Evolutionary conservation across 2,888 invertebrate genomes (phyloP).

Genomic region (Lutraria lutraria): DNA sequence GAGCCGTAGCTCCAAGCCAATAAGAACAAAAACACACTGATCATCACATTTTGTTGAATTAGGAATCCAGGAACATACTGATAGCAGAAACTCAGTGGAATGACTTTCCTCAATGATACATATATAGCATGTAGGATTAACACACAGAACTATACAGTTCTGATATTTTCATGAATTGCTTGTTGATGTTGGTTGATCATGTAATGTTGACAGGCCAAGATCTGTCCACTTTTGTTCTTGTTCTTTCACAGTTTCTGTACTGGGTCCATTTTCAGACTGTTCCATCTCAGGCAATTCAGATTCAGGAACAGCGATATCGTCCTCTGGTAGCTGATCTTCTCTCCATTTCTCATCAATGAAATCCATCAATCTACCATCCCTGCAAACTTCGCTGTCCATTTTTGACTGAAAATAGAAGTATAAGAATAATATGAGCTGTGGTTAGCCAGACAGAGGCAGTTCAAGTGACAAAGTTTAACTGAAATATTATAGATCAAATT

Average conservation of each 20-base stretch:
- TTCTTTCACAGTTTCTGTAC: conserved; percentile 94
- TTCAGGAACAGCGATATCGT: conserved; percentile 94
- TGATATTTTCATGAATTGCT: conserved; percentile 21
- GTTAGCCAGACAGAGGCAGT: too few relatives aligned
- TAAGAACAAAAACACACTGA: too few relatives aligned
- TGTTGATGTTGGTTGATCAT: conserved; percentile 79
- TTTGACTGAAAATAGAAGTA: not conserved
- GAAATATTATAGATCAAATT: not conserved
- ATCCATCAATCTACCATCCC: conserved; percentile 92
- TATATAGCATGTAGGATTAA: too few relatives aligned
- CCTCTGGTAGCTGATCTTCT: conserved; percentile 90
- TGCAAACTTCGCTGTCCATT: conserved; percentile 93
- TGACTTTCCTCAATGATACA: too few relatives aligned
- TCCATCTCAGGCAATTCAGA: conserved; percentile 97
- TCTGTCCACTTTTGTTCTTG: conserved; percentile 92
- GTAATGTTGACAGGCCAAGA: conserved; percentile 84
- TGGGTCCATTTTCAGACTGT: conserved; percentile 92
- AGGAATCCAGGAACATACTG: too few relatives aligned
- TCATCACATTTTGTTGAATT: too few relatives aligned
- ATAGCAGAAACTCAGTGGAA: too few relatives aligned
- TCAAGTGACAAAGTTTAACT: not conserved
- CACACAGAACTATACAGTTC: not conserved
- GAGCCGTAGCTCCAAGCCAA: too few relatives aligned
- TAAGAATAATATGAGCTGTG: not conserved
- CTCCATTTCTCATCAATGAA: conserved; percentile 96